phyloP scores from a whole-genome alignment of 2,113 vertebrate species.

The zebrafish (Danio rerio) region DNA sequence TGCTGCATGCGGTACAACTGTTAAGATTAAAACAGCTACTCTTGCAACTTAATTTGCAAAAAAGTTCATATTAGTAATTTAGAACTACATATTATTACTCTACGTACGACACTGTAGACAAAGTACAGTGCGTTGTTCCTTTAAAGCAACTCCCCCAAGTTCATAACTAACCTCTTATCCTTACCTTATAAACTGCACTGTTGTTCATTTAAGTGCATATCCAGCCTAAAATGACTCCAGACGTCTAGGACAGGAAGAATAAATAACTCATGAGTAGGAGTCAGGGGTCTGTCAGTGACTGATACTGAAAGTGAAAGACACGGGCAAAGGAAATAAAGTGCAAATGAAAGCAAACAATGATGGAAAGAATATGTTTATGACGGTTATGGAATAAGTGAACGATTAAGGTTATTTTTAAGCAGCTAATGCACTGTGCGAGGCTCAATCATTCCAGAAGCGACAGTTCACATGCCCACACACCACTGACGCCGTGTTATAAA shows the following conservation, averaged over 20 bases:
- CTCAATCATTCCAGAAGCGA: not conserved
- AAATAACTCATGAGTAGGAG: conserved; percentile 46
- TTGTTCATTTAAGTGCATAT: conserved; percentile 57
- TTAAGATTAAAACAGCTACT: too few relatives aligned
- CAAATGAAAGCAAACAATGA: conserved; percentile 24
- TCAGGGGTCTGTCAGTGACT: conserved; percentile 18
- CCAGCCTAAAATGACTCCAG: conserved; percentile 51
- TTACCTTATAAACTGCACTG: conserved; percentile 31
- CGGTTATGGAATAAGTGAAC: not conserved
- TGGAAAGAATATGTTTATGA: conserved; percentile 30
- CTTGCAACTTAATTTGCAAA: too few relatives aligned
- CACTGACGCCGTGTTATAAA: not conserved
- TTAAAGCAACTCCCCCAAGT: not conserved
- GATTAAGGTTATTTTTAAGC: not conserved
- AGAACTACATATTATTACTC: not conserved
- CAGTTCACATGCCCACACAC: conserved; percentile 11
- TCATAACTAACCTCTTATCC: not conserved
- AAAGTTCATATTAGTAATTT: not conserved
- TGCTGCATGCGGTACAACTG: too few relatives aligned
- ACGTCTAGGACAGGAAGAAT: conserved; percentile 49
- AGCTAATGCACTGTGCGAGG: not conserved
- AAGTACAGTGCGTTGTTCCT: not conserved
- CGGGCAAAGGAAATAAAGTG: conserved; percentile 6
- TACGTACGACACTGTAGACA: not conserved
- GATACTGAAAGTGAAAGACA: conserved; percentile 40